Evolutionary conservation across 2,113 vertebrate genomes (phyloP).

Genomic region (Acanthisitta chloris): DNA sequence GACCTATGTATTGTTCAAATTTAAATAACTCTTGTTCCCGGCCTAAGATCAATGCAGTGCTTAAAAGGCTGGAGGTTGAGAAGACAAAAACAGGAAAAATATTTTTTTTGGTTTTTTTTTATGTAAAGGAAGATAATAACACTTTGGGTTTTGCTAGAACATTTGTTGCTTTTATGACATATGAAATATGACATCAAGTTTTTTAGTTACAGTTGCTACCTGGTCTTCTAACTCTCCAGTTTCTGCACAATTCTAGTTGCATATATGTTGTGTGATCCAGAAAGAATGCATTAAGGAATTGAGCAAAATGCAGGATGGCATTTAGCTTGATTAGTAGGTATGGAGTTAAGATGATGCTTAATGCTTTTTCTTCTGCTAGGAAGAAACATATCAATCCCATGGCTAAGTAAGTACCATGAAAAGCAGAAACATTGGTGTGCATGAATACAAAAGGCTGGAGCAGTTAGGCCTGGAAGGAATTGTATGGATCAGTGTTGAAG

Average conservation of each 20-base stretch:
- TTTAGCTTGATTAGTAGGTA: not conserved
- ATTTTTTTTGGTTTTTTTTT: accelerated
- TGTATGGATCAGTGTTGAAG: not conserved
- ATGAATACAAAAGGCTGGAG: not conserved
- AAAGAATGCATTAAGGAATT: not conserved
- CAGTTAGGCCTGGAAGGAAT: not conserved
- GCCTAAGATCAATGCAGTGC: not conserved
- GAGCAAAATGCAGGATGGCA: not conserved
- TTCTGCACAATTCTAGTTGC: not conserved
- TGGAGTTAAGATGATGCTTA: not conserved
- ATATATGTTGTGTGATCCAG: not conserved
- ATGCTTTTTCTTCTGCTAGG: not conserved
- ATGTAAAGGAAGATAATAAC: not conserved
- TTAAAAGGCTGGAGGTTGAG: not conserved
- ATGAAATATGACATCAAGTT: not conserved
- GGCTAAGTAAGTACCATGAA: not conserved
- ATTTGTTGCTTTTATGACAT: not conserved
- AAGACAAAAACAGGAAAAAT: not conserved
- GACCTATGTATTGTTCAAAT: not conserved
- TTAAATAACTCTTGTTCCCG: not conserved
- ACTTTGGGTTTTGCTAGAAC: not conserved
- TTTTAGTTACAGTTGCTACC: not conserved
- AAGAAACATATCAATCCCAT: not conserved
- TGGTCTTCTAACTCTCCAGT: not conserved
- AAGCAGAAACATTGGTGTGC: not conserved